A percentile compares a stretch with the other conserved stretches of the same genome.
Conservation (phyloP, 1,140 invertebrate genomes). For the Leptopilina boulardi region DNA sequence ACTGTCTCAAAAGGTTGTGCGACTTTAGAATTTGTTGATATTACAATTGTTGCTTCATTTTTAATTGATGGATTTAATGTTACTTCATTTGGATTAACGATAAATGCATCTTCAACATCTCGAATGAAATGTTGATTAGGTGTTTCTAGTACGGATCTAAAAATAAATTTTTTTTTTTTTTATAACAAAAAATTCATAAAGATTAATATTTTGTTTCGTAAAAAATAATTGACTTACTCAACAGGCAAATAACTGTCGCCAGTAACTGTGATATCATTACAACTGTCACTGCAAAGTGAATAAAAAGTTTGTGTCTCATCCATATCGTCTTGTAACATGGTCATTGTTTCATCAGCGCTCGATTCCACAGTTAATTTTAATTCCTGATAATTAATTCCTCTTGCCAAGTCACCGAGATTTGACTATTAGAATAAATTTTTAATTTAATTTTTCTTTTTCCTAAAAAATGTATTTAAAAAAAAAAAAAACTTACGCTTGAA, state of each 20-base stretch:
- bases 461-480: not conserved
- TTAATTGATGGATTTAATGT: constrained; percentile 51
- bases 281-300: constrained; percentile 69
- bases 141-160: constrained; percentile 11
- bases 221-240: constrained; percentile 52
- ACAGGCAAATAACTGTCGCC: constrained; percentile 66
- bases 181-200: not conserved
- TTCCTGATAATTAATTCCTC: constrained; percentile 66
- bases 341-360: constrained; percentile 67
- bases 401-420: constrained; percentile 69
- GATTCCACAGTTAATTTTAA: constrained; percentile 70
- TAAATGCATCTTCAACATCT: constrained; percentile 49
- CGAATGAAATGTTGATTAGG: not conserved
- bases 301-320: constrained; percentile 71
- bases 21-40: constrained; percentile 52
- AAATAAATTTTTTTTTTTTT: not conserved
- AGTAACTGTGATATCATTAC: constrained; percentile 57
- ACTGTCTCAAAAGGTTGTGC: constrained; percentile 59
- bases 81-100: constrained; percentile 50
- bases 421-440: constrained; percentile 55
- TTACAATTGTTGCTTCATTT: constrained; percentile 57
- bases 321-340: constrained; percentile 67
- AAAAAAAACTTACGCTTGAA: constrained; percentile 62
- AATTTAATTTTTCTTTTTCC: too few species aligned
- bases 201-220: not conserved